Percentiles rank a stretch among this genome's conserved stretches.
Conservation (phyloP, 2,113 vertebrate species). For the human region GRCh38 chr5:6820501-6821000, state of each 20-base stretch:
- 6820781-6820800: not conserved
- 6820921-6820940: not conserved
- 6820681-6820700: not conserved
- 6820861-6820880: not conserved
- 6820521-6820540: not conserved
- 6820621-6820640: not conserved
- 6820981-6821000: not conserved
- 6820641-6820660: not conserved
- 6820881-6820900: not conserved
- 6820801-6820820: not conserved
- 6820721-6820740: not conserved
- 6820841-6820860: not conserved
- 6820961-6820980: not conserved
- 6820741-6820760: not conserved
- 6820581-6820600: not conserved
- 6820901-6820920: not conserved
- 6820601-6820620: not conserved
- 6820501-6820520: not conserved
- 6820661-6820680: not conserved
- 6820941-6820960: not conserved
- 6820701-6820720: not conserved
- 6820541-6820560: not conserved
- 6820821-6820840: not conserved
- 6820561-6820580: not conserved
- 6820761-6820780: not conserved